Percentiles rank a stretch among this genome's conserved stretches.
Evolutionary conservation across 2,797 vertebrate genomes (phyloP).

Genomic region (Poeciliopsis infans): DNA sequence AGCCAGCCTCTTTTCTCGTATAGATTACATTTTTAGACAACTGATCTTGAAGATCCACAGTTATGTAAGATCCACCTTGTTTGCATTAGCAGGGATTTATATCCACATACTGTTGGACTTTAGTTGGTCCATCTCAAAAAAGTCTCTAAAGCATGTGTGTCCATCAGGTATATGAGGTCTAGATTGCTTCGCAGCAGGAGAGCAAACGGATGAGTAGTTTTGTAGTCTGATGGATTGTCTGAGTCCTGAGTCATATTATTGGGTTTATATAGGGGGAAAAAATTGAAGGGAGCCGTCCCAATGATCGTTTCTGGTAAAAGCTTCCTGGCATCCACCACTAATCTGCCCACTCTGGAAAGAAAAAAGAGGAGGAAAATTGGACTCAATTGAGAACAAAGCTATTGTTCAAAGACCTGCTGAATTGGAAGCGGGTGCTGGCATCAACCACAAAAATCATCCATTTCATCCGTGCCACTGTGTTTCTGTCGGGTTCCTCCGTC

Average conservation of each 20-base stretch:
- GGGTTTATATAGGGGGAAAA: constrained; percentile 61
- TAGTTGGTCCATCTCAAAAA: constrained; percentile 33
- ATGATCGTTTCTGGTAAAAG: constrained; percentile 71
- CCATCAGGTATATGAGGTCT: constrained; percentile 56
- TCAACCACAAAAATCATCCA: constrained; percentile 45
- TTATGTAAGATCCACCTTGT: constrained; percentile 60
- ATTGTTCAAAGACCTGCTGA: constrained; percentile 71
- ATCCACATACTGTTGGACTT: constrained; percentile 46
- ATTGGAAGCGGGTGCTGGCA: constrained; percentile 75
- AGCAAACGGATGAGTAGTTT: constrained; percentile 26
- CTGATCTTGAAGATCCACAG: constrained; percentile 41
- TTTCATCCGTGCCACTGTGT: constrained; percentile 64
- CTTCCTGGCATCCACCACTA: constrained; percentile 66
- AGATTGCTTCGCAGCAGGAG: constrained; percentile 71
- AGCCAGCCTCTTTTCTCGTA: constrained; percentile 37
- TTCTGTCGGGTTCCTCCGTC: constrained; percentile 22
- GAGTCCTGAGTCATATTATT: constrained; percentile 54
- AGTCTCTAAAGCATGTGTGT: constrained; percentile 47
- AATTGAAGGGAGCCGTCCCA: constrained; percentile 38
- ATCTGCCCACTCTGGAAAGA: constrained; percentile 68
- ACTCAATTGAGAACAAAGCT: constrained; percentile 73
- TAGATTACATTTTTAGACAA: constrained; percentile 51
- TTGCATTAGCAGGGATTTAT: constrained; percentile 60
- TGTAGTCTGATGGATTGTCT: constrained; percentile 50
- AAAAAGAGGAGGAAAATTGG: constrained; percentile 70